A percentile compares a stretch with the other conserved stretches of the same genome.
phyloP scores from a whole-genome alignment of 1,140 invertebrate species.

The Melitaea cinxia region DNA sequence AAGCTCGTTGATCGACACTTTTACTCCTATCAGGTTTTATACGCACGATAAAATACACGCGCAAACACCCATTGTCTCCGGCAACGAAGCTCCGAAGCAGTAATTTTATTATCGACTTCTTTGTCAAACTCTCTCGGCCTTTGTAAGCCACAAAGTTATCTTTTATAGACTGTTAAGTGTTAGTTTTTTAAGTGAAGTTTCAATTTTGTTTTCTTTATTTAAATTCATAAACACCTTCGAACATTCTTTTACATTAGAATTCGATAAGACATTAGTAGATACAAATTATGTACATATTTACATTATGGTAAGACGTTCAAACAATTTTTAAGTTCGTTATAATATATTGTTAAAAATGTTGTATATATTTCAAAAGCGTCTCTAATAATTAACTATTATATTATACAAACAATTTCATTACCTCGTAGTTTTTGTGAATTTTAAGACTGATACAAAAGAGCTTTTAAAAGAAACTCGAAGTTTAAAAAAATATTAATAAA shows the following conservation, averaged over 20 bases:
- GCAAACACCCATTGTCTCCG: conserved; percentile 46
- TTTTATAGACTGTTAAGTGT: conserved; percentile 55
- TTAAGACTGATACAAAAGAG: too few species aligned
- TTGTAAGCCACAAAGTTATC: conserved; percentile 43
- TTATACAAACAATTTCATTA: too few species aligned
- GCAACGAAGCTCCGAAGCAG: conserved; percentile 23
- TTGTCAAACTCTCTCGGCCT: conserved; percentile 42
- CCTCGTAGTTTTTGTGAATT: too few species aligned
- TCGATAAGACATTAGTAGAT: conserved; percentile 33
- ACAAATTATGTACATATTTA: conserved; percentile 26
- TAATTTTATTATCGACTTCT: conserved; percentile 72
- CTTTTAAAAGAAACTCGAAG: too few species aligned
- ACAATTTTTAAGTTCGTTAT: too few species aligned
- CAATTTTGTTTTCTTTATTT: conserved; percentile 45
- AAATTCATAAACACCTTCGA: conserved; percentile 34
- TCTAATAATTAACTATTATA: too few species aligned
- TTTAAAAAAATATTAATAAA: too few species aligned
- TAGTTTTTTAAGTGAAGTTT: conserved; percentile 48
- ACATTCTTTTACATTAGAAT: conserved; percentile 19
- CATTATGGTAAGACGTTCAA: neutral
- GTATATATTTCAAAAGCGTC: too few species aligned
- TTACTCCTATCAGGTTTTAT: conserved; percentile 52
- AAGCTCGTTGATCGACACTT: conserved; percentile 74
- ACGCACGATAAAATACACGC: conserved; percentile 38
- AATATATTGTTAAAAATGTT: too few species aligned